Evolutionary conservation across 2,888 invertebrate species (phyloP), one percentile per base, ranked within the genome.

Genomic region (Rhynchonema sp.): DNA sequence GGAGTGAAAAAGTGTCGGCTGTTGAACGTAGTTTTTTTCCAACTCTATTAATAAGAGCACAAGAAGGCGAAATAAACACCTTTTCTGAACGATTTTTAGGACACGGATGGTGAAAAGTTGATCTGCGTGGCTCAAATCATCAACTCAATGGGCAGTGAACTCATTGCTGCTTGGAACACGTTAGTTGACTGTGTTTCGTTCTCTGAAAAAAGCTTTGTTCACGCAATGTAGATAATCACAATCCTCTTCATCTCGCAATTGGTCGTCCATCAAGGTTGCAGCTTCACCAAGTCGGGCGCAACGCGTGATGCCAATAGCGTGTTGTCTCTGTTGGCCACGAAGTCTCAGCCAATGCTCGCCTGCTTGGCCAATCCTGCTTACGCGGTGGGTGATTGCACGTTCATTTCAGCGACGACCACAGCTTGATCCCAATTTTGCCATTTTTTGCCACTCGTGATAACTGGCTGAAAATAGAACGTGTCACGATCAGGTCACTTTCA

Each of bases 91-190:
- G 38, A 38, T 38, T 38, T 67, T 2, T 63, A 77, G 76, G 76
- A 76, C 65, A 77, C 77, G 62, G 77, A 79, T 63, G 71, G 73
- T 46, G 79, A 79, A 61, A 79, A 75, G 65, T 65, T 78, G 46
- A 73, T 74, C 20, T 78, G 78, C 64, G 68, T 80, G 60, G 74
- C 78, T 1, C 74, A 75, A 61, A 69, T 80, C 29, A 71, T 79
- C 55, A 78, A 78, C 70, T 74, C 74, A 28, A 77, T 79, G 67
- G 79, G 79, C 17, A 68, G 74, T 3, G 75, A 76, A 59, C 70
- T 79, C 22, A 74, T 78, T 46, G 68, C 72, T 23, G 69, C 75
- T 60, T 78, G 76, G 73, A 73, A 74, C 61, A 78, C 76, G 77
- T 77, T 66, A 65, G 68, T 63, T 9, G 54, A 30, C 52, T 57